A percentile compares a stretch with the other conserved stretches of the same genome.
Evolutionary conservation across 2,797 vertebrate genomes (phyloP).

Genomic region (Threskiornis aethiopicus): DNA sequence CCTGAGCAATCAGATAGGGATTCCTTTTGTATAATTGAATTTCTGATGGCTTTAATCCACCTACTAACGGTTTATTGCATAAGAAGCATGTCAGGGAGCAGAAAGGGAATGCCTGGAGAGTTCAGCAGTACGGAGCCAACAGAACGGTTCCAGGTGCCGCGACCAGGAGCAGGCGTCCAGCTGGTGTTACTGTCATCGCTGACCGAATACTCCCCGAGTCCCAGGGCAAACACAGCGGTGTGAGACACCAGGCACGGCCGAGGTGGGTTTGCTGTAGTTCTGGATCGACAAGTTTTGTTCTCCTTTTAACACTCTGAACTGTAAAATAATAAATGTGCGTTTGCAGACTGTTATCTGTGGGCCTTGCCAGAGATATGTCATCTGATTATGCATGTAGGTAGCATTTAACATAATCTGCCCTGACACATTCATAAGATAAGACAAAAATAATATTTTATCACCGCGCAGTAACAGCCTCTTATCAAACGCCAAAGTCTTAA

Average conservation of each 20-base stretch:
- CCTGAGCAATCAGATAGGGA: not conserved
- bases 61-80: not conserved
- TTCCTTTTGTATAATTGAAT: not conserved
- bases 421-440: not conserved
- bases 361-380: slow-evolving; percentile 37
- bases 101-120: not conserved
- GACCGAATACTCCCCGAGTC: not conserved
- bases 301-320: not conserved
- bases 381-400: not conserved
- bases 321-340: not conserved
- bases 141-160: not conserved
- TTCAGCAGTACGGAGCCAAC: not conserved
- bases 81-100: not conserved
- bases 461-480: slow-evolving; percentile 6
- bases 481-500: slow-evolving; percentile 55
- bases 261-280: not conserved
- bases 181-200: not conserved
- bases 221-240: not conserved
- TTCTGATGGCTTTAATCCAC: not conserved
- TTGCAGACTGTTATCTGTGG: slow-evolving; percentile 32
- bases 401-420: not conserved
- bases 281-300: not conserved
- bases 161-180: not conserved
- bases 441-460: slow-evolving; percentile 12
- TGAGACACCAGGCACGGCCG: not conserved